Evolutionary conservation across 2,113 vertebrate genomes (phyloP).

Genomic region (Melanostigma gelatinosum): DNA sequence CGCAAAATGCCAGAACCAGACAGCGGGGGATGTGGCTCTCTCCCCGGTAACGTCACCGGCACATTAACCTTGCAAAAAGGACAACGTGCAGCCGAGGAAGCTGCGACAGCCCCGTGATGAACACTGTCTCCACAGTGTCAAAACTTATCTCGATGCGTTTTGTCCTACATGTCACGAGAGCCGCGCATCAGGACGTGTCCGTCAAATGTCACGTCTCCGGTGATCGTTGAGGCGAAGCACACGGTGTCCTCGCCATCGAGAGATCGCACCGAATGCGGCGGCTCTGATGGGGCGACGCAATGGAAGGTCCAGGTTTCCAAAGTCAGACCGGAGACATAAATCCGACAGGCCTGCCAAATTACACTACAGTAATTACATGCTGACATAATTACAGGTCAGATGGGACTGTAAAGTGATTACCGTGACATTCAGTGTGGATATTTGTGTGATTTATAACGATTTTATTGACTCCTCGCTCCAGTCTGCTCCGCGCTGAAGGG

Average conservation of each 20-base stretch:
- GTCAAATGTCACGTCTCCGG: constrained; percentile 47
- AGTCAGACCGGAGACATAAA: not conserved
- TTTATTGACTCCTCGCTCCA: not conserved
- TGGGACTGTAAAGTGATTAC: not conserved
- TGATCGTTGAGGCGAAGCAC: constrained; percentile 15
- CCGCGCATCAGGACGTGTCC: constrained; percentile 29
- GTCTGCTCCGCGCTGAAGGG: too few species aligned
- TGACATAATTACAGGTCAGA: constrained; percentile 1
- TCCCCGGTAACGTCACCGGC: constrained; percentile 19
- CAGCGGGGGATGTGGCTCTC: not conserved
- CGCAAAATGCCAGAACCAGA: not conserved
- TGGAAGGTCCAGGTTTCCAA: not conserved
- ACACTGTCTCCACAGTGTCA: constrained; percentile 52
- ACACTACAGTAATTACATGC: not conserved
- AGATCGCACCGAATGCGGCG: not conserved
- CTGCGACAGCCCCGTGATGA: constrained; percentile 63
- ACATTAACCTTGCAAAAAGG: constrained; percentile 63
- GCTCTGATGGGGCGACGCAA: not conserved
- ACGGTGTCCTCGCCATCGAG: constrained; percentile 2
- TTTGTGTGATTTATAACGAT: not conserved
- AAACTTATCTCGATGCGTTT: constrained; percentile 39
- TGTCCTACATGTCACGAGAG: constrained; percentile 36
- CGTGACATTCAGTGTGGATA: not conserved
- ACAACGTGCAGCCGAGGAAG: constrained; percentile 30
- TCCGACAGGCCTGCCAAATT: not conserved